Base-by-base conservation (phyloP, 2,797 vertebrate genomes). In the Serranus cabrilla region DNA sequence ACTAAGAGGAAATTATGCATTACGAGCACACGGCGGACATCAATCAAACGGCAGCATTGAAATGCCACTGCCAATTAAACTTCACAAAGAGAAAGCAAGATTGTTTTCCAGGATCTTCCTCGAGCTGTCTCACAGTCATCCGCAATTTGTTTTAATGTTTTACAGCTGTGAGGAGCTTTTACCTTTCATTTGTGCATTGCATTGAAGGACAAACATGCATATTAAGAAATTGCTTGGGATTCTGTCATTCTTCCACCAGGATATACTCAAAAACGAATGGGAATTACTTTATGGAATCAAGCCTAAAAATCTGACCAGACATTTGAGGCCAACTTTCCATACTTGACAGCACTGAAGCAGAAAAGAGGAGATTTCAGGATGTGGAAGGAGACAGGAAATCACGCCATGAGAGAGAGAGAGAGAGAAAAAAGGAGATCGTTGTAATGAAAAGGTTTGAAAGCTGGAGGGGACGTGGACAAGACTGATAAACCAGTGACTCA, bases 401-500 rank as follows among this genome's bases (percentile, higher is more conserved):
- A 67, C 34, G 60, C 25, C 23, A 43, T 31, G 46, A 37, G 11
- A 67, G 12, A 16, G 14, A 45, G 31, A 77, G 55, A 61, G 16
- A 46, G 52, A 67, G 63, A 50, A 46, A 63, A 50, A 72, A 64
- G 18, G 49, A 62, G 64, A 80, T 47, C 4, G 11, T 51, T 25
- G n/a, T 58, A 76, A 77, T 83, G 62, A 81, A 82, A 72, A 55
- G 34, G 34, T 73, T 59, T 7, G 31, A 62, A 65, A 76, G 58
- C 49, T 39, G 27, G 39, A 54, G 58, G 66, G 58, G 74, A 75
- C 4, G 14, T 54, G 78, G 61, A 71, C 65, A 61, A 74, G 65
- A 40, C 72, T 49, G 83, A 91, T 88, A 86, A 88, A 74, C 63
- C 52, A 76, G 62, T 37, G 55, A 71, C 46, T 80, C 64, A 72